Evolutionary conservation across 2,888 invertebrate species (phyloP), one percentile per base, ranked within the genome.

Genomic region (Microplitis deprimator): DNA sequence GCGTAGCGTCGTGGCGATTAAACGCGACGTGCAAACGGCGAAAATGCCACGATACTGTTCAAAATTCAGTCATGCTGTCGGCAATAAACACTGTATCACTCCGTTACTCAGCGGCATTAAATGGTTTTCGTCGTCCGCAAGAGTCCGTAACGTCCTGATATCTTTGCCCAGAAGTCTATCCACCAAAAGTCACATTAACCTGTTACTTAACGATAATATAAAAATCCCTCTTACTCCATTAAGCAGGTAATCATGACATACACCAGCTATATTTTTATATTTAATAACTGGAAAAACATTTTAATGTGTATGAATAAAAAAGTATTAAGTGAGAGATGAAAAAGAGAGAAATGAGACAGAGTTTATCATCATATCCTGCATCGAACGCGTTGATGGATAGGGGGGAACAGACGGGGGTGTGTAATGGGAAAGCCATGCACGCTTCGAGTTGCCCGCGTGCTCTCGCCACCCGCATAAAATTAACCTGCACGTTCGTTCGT

Each of bases 351-450:
- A 40, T 7, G 50, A 13, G 17, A 10, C 20, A 20, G 13, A 8
- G 16, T 76, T 82, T 82, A 82, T 82, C 82, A 84, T 85, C 82
- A 82, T 82, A 84, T 81, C 83, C 82, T 81, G 84, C 84, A 85
- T 79, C 81, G 72, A 73, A 81, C 82, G 84, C 83, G 7, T 82
- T 84, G 85, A 86, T 84, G 84, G 85, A 81, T 79, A 75, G 60
- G 65, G 76, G 68, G 50, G n/a, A 20, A 6, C 50, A 50, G 61
- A 73, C 29, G 78, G 79, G 75, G 75, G 71, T 76, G 85, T 83
- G 85, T 88, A 89, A 88, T 89, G 88, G 87, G 87, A 88, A 88
- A 89, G 84, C 87, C 87, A 86, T 89, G 88, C 88, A 88, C 84
- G 84, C 84, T 81, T 76, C 82, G 82, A 82, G 81, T 84, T 81